Evolutionary conservation across 2,888 invertebrate species (phyloP).

Genomic region (Sepioteuthis lessoniana): DNA sequence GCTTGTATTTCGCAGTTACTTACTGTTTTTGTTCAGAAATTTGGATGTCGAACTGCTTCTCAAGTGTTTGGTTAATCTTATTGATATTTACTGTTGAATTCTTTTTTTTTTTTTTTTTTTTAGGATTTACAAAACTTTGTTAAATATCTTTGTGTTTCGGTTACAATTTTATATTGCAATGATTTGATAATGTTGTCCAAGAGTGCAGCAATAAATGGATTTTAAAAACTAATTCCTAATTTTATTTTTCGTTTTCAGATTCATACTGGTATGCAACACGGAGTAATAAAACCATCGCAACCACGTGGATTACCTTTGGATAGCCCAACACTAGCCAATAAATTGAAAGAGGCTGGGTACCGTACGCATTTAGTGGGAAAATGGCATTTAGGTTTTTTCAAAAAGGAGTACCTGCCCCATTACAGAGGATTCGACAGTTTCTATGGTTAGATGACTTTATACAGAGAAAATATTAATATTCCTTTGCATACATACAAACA

Average conservation of each 20-base stretch:
- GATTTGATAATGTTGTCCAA: no score
- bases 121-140: no score
- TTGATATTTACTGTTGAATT: no score
- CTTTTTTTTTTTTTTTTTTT: no score
- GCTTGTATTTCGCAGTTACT: no score
- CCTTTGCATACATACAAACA: no score
- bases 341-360: slow-evolving; percentile 69
- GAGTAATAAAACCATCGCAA: slow-evolving; percentile 68
- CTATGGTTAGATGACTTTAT: slow-evolving; percentile 70
- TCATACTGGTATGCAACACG: slow-evolving; percentile 70
- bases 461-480: not conserved
- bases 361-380: slow-evolving; percentile 73
- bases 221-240: not conserved
- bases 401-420: slow-evolving; percentile 75
- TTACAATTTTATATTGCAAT: no score
- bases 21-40: no score
- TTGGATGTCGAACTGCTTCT: no score
- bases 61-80: no score
- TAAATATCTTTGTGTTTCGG: no score
- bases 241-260: slow-evolving; percentile 56
- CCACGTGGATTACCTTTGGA: slow-evolving; percentile 69
- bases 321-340: slow-evolving; percentile 54
- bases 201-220: no score
- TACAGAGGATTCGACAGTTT: slow-evolving; percentile 77
- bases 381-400: slow-evolving; percentile 77